phyloP scores from a whole-genome alignment of 2,113 vertebrate genomes.

The Ophthalmolycus amberensis region DNA sequence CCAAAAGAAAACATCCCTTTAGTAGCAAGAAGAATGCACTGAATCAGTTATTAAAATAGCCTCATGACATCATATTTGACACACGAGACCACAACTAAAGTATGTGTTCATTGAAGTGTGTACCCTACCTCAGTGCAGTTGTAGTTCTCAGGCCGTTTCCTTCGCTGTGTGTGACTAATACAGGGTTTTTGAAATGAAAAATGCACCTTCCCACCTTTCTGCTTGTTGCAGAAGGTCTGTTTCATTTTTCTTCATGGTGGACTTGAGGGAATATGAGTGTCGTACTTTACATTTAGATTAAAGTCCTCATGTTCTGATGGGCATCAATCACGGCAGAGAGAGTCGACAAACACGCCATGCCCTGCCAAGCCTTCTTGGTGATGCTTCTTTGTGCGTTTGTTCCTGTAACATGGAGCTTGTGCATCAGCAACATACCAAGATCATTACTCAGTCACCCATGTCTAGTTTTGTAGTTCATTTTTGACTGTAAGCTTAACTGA shows the following conservation, averaged over 20 bases:
- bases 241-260: background rate
- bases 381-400: background rate
- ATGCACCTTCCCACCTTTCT: background rate
- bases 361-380: background rate
- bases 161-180: background rate
- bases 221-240: background rate
- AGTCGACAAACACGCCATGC: background rate
- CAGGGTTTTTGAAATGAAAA: constrained; percentile 11
- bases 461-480: background rate
- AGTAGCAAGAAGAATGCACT: background rate
- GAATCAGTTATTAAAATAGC: background rate
- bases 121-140: background rate
- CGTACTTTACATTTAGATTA: constrained; percentile 43
- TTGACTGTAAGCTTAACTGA: constrained; percentile 6
- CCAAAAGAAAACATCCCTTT: background rate
- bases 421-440: constrained; percentile 1
- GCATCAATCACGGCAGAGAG: background rate
- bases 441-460: background rate
- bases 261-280: background rate
- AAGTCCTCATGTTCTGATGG: background rate
- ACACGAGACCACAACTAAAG: background rate
- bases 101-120: background rate
- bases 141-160: background rate
- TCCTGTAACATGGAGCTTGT: background rate
- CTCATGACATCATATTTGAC: background rate